phyloP scores from a whole-genome alignment of 2,113 vertebrate species.

The Melospiza georgiana region DNA sequence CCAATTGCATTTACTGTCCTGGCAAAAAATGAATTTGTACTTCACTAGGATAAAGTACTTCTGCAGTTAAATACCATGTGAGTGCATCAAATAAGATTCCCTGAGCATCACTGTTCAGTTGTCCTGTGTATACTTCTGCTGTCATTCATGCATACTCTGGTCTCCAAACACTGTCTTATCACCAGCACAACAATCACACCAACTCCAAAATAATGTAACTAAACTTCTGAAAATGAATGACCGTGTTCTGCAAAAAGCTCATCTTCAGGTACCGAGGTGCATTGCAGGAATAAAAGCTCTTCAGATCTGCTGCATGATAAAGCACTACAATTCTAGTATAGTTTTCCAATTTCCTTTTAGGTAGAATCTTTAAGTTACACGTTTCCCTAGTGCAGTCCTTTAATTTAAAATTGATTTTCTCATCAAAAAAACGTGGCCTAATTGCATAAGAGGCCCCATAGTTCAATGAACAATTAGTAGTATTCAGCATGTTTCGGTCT shows the following conservation, averaged over 20 bases:
- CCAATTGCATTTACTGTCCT: neutral
- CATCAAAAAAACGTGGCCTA: slow-evolving; percentile 25
- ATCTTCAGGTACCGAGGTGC: neutral
- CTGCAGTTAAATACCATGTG: neutral
- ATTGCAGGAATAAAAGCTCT: neutral
- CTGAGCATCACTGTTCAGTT: neutral
- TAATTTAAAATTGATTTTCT: slow-evolving; percentile 62
- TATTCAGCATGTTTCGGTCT: neutral
- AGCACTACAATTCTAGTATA: neutral
- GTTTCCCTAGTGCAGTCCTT: slow-evolving; percentile 10
- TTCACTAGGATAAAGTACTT: neutral
- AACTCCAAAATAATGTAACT: neutral
- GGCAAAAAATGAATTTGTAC: neutral
- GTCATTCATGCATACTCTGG: neutral
- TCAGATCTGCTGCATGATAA: neutral
- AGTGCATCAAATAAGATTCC: neutral
- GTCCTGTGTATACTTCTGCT: neutral
- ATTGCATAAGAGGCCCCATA: slow-evolving; percentile 28
- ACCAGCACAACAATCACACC: neutral
- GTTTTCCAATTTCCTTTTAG: slow-evolving; percentile 6
- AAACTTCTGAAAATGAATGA: slow-evolving; percentile 2
- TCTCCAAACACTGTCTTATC: neutral
- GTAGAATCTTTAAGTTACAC: neutral
- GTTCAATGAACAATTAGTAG: slow-evolving; percentile 13
- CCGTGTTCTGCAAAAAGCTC: neutral